Evolutionary conservation across 1,140 invertebrate species (phyloP), one percentile per base, ranked within the genome.

Genomic region (Glossosoma conforme): DNA sequence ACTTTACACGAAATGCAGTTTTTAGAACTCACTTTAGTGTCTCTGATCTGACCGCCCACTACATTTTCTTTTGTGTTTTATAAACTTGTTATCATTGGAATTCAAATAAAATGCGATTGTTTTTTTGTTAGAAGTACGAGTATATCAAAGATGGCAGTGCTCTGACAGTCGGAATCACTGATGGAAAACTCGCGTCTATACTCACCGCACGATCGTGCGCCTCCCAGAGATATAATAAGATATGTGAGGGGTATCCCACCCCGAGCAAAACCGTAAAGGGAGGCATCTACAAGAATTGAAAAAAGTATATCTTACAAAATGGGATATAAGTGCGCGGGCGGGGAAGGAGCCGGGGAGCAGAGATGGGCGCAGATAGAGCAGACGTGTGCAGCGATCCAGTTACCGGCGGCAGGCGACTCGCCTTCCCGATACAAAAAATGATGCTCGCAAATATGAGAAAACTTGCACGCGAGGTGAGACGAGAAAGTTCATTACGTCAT

Each of bases 291-390:
- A 54, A 58, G 56, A 58, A 58, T 58, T 58, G 56, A 58, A 58
- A 58, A 58, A 58, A 58, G 56, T 58, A 48, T 58, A 58, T 58
- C 56, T 58, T 52, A 52, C 51, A 54, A 54, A 58, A 58, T 58
- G 48, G 56, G 52, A 58, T 58, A 54, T 58, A 49, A 58, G 56
- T 48, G 49, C 35, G 38, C 25, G 19, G 42, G 47, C 30, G 24
- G 30, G 44, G 43, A 20, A 25, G 36, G 32, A 19, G 45, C 40
- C 32, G n/a, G n/a, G n/a, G n/a, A 25, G 38, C 21, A 45, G 33
- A 52, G 44, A 52, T 36, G 43, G 10, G 14, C 24, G 35, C 32
- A 21, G 51, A 53, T 53, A 53, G 33, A 52, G 22, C 43, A 53
- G 51, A 58, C 51, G 56, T 47, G 56, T 53, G 56, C 55, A 53